phyloP scores from a whole-genome alignment of 2,888 invertebrate genomes.

The Machimus rusticus region DNA sequence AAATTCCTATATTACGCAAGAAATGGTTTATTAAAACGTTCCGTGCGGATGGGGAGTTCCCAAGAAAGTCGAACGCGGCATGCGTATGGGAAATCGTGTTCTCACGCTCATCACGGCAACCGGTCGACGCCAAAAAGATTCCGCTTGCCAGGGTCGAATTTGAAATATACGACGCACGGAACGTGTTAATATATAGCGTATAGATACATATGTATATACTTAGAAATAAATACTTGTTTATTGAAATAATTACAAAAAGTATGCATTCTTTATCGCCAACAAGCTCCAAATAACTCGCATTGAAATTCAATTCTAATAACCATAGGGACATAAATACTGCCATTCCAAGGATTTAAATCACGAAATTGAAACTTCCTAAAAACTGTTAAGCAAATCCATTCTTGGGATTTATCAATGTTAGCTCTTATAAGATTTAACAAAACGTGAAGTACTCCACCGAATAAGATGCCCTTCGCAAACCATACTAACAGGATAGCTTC shows the following conservation, averaged over 20 bases:
- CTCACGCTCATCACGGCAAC: too few species aligned
- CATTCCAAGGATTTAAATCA: not conserved
- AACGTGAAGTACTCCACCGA: not conserved
- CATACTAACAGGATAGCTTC: not conserved
- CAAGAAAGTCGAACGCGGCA: too few species aligned
- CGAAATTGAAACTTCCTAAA: slow-evolving; percentile 10
- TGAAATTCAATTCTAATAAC: not conserved
- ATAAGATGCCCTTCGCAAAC: not conserved
- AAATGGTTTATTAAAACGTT: too few species aligned
- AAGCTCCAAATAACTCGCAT: not conserved
- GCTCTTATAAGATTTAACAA: slow-evolving; percentile 19
- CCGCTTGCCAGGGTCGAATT: too few species aligned
- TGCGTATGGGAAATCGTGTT: too few species aligned
- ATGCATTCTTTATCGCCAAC: not conserved
- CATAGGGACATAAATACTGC: not conserved
- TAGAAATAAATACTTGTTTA: not conserved
- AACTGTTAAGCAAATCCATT: slow-evolving; percentile 3
- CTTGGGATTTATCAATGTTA: not conserved
- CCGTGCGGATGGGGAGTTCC: too few species aligned
- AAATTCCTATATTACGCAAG: too few species aligned
- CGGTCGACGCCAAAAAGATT: too few species aligned
- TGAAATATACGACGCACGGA: too few species aligned
- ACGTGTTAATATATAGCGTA: too few species aligned
- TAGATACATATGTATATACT: too few species aligned
- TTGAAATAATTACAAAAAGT: not conserved